phyloP scores from a whole-genome alignment of 2,888 invertebrate species.

The Drosophila anomalipes region DNA sequence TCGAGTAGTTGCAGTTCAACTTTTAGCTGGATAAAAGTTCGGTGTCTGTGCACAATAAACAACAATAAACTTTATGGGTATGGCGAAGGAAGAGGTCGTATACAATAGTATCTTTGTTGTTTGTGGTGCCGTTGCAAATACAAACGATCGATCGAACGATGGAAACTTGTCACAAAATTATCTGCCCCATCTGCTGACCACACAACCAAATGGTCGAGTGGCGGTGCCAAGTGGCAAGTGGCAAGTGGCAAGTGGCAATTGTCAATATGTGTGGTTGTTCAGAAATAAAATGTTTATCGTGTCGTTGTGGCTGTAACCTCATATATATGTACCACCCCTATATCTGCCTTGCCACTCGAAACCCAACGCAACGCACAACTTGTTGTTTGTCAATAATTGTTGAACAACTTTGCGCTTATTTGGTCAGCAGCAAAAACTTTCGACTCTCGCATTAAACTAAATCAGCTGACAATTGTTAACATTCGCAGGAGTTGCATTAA shows the following conservation, averaged over 20 bases:
- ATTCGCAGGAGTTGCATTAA: slow-evolving; percentile 23
- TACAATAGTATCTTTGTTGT: slow-evolving; percentile 4
- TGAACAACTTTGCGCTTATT: slow-evolving; percentile 39
- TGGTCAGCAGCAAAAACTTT: slow-evolving; percentile 24
- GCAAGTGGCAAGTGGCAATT: slow-evolving; percentile 15
- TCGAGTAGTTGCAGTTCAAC: slow-evolving; percentile 10
- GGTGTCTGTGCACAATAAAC: slow-evolving; percentile 46
- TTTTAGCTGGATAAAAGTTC: slow-evolving; percentile 28
- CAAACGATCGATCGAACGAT: slow-evolving; percentile 35
- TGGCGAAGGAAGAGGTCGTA: slow-evolving; percentile 2
- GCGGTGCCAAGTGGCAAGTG: slow-evolving; percentile 4
- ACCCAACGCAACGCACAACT: slow-evolving; percentile 22
- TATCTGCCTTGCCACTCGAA: slow-evolving; percentile 16
- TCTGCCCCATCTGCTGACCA: slow-evolving; percentile 48
- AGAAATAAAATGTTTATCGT: slow-evolving; percentile 69
- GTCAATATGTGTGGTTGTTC: slow-evolving; percentile 34
- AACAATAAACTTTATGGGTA: slow-evolving; percentile 51
- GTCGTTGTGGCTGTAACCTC: slow-evolving; percentile 50
- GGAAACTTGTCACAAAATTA: slow-evolving; percentile 56
- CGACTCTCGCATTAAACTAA: slow-evolving; percentile 26
- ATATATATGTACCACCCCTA: slow-evolving; percentile 1
- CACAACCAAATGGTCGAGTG: slow-evolving; percentile 8
- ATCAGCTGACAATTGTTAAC: slow-evolving; percentile 52
- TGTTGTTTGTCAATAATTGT: slow-evolving; percentile 50
- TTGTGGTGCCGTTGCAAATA: slow-evolving; percentile 11